Evolutionary conservation across 37 sponge, comb jelly and placozoan genomes (phyloP).

Genomic region (Geodia barretti): DNA sequence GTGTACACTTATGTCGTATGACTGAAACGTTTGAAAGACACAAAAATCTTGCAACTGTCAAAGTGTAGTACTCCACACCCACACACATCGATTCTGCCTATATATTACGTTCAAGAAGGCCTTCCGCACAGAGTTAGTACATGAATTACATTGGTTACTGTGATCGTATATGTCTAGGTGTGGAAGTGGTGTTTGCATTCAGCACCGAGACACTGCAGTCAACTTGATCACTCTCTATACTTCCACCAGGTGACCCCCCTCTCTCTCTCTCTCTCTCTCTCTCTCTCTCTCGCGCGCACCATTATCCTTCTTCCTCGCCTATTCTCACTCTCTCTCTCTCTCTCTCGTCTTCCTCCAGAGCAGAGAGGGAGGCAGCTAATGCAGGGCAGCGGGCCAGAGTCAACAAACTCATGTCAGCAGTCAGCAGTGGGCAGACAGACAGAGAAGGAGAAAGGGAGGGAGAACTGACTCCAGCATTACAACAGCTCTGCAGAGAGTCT

Average conservation of each 20-base stretch:
- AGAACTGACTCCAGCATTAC: constrained; percentile 38
- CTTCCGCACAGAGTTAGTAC: too few species aligned
- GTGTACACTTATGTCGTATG: not conserved
- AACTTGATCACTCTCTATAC: constrained; percentile 71
- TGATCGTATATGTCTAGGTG: not conserved
- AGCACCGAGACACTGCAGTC: constrained; percentile 24
- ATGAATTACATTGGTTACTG: not conserved
- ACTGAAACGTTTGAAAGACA: too few species aligned
- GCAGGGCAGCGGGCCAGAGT: not conserved
- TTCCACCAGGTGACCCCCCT: constrained; percentile 40
- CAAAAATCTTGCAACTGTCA: too few species aligned
- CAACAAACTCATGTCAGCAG: constrained; percentile 42
- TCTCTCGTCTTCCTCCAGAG: too few species aligned
- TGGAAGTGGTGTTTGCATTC: constrained; percentile 68
- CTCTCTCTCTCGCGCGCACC: not conserved
- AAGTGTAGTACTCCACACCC: too few species aligned
- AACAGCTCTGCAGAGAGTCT: constrained; percentile 34
- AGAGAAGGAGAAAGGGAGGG: not conserved
- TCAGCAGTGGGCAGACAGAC: not conserved
- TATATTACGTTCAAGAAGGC: too few species aligned
- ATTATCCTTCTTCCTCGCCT: too few species aligned
- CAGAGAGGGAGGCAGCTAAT: constrained; percentile 26
- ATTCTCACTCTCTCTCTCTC: too few species aligned
- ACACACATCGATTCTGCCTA: too few species aligned
- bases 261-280: not conserved